Evolutionary conservation across 64 coral and sea anemone genomes (phyloP).

Genomic region (Porites australiensis): DNA sequence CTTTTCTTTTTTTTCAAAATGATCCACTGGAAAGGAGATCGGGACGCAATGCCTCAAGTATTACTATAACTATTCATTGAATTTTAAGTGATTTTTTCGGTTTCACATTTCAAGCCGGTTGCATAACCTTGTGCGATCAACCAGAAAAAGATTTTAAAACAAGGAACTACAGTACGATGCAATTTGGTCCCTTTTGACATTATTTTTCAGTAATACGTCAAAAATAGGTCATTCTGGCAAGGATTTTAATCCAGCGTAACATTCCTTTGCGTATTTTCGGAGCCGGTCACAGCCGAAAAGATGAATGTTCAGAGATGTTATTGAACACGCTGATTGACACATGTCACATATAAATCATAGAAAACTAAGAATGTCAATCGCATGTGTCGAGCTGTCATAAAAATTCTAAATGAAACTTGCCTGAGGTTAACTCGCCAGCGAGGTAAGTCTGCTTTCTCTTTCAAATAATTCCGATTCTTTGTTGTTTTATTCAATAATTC

Average conservation of each 20-base stretch:
- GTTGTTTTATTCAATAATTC: background rate
- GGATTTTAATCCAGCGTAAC: background rate
- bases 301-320: background rate
- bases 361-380: conserved; percentile 5
- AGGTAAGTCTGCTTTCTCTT: conserved; percentile 19
- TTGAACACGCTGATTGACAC: background rate
- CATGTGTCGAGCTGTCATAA: conserved; percentile 5
- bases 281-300: background rate
- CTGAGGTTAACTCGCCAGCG: conserved; percentile 21
- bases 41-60: too few species aligned
- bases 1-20: too few species aligned
- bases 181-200: too few species aligned
- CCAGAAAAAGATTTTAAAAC: background rate
- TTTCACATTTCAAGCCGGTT: background rate
- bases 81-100: background rate
- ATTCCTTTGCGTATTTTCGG: background rate
- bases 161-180: background rate
- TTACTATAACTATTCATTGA: background rate
- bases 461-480: background rate
- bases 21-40: too few species aligned
- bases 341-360: background rate
- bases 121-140: background rate
- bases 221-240: too few species aligned
- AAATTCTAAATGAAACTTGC: conserved; percentile 29
- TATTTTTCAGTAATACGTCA: too few species aligned